Evolutionary conservation across 2,113 vertebrate genomes (phyloP), one percentile per base, ranked within the genome.

Genomic region (Chrysochloris asiatica): DNA sequence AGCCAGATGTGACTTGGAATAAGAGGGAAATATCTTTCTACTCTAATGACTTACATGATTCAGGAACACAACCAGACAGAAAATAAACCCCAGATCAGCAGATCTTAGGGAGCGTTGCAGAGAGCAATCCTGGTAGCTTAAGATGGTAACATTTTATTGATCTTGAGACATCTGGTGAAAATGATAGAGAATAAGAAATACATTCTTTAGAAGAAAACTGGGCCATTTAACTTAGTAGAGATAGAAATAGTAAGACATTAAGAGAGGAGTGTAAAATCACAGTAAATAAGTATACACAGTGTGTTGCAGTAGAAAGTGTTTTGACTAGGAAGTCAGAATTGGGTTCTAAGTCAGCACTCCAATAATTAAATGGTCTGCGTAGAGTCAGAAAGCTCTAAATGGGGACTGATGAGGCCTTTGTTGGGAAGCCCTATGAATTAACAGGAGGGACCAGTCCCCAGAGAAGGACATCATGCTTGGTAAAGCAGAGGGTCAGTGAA

Each of bases 101-200:
- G 81, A 56, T 81, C 33, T 54, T 36, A 22, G 33, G 79, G 33
- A 75, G 47, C 1, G 0, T n/a, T n/a, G n/a, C 59, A 9, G 56
- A 90, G 17, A 83, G 38, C 38, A 47, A 77, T 67, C 50, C 67
- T 54, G 45, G 56, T 85, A 78, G 36, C 3, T 22, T 56, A 28
- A 48, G 61, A 82, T n/a, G 48, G 81, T 16, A 84, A 65, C 19
- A 28, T 83, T 87, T 92, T 84, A 92, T 30, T 91, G 73, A 86
- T 72, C 65, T n/a, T 47, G 38, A 91, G 63, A 45, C 54, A 33
- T 54, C 5, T 24, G 50, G 41, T 63, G n/a, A 84, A 93, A 82
- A 38, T n/a, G 52, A 80, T 72, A 80, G 30, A 61, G 21, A 67
- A 77, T 77, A 47, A 43, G 8, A 48, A 50, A 72, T 24, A 65